Base-by-base conservation (phyloP, 2,888 invertebrate genomes). In the Mamestra brassicae region DNA sequence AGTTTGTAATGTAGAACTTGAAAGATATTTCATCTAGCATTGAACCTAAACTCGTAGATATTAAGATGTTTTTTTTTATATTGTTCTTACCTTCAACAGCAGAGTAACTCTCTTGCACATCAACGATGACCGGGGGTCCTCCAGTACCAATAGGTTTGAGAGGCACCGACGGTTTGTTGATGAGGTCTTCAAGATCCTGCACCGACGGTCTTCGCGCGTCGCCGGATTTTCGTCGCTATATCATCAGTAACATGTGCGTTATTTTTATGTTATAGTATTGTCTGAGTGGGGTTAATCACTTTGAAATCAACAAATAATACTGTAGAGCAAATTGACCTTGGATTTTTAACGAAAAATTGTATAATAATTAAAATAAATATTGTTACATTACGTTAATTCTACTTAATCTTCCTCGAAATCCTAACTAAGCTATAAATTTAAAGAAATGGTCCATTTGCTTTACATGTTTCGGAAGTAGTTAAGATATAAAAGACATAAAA, bases 81-180 rank as follows among this genome's bases (percentile, higher is more conserved):
- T 55, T 3, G 4, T 67, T 93, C 71, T 80, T 45, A 99, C 99
- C 99, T 98, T 99, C 99, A 95, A 99, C 98, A 76, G 99, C 99
- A 63, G 99, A 98, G 95, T 99, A 99, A 92, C 98, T 99, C 93
- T 99, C 99, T 94, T 99, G 98, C 62, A 98, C 98, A 94, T 99
- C 99, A 86, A 99, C 98, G 93, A 99, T 99, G 86, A 97, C 97
- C 58, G 99, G 99, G 85, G 99, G 98, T 79, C 98, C 99, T 84
- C 97, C 97, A 91, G 97, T 97, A 83, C 99, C 99, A 71, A 97
- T 94, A 83, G 98, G 97, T 92, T 97, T 98, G 85, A 99, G 97
- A 65, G 99, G 99, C 71, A 99, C 98, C 68, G 98, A 99, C 62
- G 98, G 98, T 93, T 98, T 98, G 93, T 99, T 98, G 94, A 99